Conservation (phyloP, 2,113 vertebrate genomes). For the Gymnarchus niloticus region DNA sequence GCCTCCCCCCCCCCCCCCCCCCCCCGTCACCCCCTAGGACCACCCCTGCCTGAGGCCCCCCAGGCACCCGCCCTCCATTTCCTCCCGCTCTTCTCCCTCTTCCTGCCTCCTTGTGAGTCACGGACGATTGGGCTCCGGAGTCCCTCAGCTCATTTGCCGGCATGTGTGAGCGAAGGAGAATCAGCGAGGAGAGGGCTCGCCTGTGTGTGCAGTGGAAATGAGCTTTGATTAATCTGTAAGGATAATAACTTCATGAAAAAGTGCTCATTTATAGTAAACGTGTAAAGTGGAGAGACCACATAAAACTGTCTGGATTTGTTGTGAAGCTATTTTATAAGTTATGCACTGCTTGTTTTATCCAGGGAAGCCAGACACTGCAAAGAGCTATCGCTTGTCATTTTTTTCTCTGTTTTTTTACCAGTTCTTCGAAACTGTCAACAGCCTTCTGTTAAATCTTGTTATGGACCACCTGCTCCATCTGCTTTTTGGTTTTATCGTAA, state of each 20-base stretch:
- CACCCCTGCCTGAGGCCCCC: no score
- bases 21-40: no score
- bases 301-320: neutral
- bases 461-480: slow-evolving; percentile 48
- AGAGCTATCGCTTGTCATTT: slow-evolving; percentile 1
- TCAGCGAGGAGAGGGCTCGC: neutral
- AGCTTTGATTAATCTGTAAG: neutral
- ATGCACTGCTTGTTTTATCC: slow-evolving; percentile 16
- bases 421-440: slow-evolving; percentile 44
- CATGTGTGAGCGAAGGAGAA: slow-evolving; percentile 18
- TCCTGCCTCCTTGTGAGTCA: neutral
- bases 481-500: slow-evolving; percentile 30
- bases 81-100: neutral
- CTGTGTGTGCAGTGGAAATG: neutral
- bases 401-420: slow-evolving; percentile 21
- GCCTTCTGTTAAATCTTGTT: slow-evolving; percentile 42
- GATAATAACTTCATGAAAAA: neutral
- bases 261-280: neutral
- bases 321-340: neutral
- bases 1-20: no score
- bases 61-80: neutral
- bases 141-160: slow-evolving; percentile 31
- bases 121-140: slow-evolving; percentile 19
- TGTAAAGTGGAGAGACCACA: neutral
- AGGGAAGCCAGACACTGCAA: neutral